A percentile compares a stretch with the other conserved stretches of the same genome.
phyloP scores from a whole-genome alignment of 2,797 vertebrate genomes.

The Chelonia mydas region DNA sequence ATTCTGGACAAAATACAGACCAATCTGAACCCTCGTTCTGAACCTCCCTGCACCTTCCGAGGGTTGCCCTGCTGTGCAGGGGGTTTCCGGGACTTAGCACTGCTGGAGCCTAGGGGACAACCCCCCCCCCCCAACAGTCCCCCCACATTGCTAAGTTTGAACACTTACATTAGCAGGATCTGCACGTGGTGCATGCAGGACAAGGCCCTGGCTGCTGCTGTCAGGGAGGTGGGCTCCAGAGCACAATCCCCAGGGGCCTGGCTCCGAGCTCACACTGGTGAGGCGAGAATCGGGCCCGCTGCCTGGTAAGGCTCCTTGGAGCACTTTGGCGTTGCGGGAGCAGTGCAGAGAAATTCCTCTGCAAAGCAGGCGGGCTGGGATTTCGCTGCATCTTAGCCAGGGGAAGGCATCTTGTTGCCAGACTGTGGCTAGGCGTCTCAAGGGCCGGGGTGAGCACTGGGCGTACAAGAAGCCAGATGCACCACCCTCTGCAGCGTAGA shows the following conservation, averaged over 20 bases:
- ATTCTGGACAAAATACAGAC: background rate
- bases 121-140: too few relatives aligned
- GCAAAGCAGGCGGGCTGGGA: background rate
- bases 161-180: background rate
- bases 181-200: background rate
- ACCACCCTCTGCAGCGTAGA: rapidly evolving
- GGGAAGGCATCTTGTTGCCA: background rate
- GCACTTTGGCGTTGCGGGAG: background rate
- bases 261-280: background rate
- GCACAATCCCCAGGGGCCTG: background rate
- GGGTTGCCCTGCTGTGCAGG: background rate
- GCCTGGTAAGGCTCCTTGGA: background rate
- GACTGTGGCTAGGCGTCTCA: too few relatives aligned
- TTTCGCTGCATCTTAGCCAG: background rate
- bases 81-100: background rate
- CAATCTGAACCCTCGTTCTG: background rate
- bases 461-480: background rate
- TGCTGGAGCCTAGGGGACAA: background rate
- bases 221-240: background rate
- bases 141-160: background rate
- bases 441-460: background rate
- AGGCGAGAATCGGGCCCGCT: background rate
- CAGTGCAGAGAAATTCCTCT: background rate
- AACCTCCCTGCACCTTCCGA: background rate
- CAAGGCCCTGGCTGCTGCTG: background rate